These are phyloP conservation scores for Turritopsis rubra DNA, from an alignment of 30 jellyfish, hydroid and myxozoan genomes.

Conservation along the genomic window DNA sequence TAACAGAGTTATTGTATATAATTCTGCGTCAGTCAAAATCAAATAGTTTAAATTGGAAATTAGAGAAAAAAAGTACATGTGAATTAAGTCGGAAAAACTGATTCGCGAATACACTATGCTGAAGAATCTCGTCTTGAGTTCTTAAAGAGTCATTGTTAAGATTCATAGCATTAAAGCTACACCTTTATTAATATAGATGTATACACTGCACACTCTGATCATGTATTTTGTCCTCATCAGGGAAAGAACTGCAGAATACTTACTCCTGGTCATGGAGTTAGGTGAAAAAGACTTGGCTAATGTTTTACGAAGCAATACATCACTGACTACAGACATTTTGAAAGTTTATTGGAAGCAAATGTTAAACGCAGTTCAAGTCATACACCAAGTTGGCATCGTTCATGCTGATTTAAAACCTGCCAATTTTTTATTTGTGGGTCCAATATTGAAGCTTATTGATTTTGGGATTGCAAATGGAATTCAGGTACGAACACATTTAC, in stretches of 20 bases:
- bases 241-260: constrained; percentile 50
- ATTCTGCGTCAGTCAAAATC: no score
- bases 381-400: constrained; percentile 71
- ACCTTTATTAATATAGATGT: no score
- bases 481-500: constrained; percentile 80
- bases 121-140: no score
- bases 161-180: no score
- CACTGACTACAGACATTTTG: constrained; percentile 30
- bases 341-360: constrained; percentile 69
- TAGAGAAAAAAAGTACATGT: no score
- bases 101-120: no score
- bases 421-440: constrained; percentile 78
- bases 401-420: constrained; percentile 96
- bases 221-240: constrained; percentile 41
- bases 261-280: constrained; percentile 84
- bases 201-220: no score
- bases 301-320: constrained; percentile 33
- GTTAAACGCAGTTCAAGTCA: constrained; percentile 70
- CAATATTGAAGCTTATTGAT: constrained; percentile 75
- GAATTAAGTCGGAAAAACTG: no score
- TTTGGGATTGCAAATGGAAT: constrained; percentile 88
- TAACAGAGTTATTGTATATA: no score
- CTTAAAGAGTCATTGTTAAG: no score
- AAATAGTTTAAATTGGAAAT: no score
- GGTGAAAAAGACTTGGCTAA: constrained; percentile 79